A percentile compares a stretch with the other conserved stretches of the same genome.
phyloP scores from a whole-genome alignment of 2,113 vertebrate genomes.

The Triplophysa tibetana region DNA sequence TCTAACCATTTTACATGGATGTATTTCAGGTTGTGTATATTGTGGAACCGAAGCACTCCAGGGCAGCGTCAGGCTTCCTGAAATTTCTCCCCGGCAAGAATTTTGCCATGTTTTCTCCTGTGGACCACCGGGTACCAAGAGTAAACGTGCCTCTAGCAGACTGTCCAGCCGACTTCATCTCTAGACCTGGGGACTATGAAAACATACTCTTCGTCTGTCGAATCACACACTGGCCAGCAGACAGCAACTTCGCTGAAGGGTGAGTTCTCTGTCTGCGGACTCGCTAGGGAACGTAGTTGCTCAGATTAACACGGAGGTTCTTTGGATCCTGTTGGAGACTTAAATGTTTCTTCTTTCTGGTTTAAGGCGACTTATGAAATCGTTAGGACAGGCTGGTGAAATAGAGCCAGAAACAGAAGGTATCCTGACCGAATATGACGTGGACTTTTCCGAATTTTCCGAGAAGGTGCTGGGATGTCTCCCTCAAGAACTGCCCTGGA shows the following conservation, averaged over 20 bases:
- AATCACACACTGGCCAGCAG: conserved; percentile 85
- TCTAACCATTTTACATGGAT: background rate
- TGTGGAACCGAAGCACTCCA: conserved; percentile 90
- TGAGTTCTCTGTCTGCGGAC: conserved; percentile 56
- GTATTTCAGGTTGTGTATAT: conserved; percentile 88
- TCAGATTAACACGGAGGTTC: background rate
- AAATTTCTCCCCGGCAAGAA: conserved; percentile 88
- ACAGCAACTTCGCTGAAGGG: conserved; percentile 93
- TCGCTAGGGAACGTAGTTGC: background rate
- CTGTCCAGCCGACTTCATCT: conserved; percentile 84
- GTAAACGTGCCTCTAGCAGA: conserved; percentile 84
- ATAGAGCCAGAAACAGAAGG: conserved; percentile 97
- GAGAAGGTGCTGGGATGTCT: conserved; percentile 85
- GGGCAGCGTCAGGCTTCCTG: conserved; percentile 88
- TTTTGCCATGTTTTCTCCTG: conserved; percentile 91
- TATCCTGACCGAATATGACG: conserved; percentile 88
- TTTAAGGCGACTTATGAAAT: conserved; percentile 84
- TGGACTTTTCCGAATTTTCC: conserved; percentile 91
- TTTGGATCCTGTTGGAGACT: background rate
- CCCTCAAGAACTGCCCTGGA: conserved; percentile 85
- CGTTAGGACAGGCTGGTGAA: conserved; percentile 92
- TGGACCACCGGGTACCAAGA: conserved; percentile 92
- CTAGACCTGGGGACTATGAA: conserved; percentile 80
- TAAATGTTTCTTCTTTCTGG: conserved; percentile 32
- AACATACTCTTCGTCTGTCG: conserved; percentile 89